Evolutionary conservation across 2,888 invertebrate species (phyloP).

Genomic region (Stictocephala bisonia): DNA sequence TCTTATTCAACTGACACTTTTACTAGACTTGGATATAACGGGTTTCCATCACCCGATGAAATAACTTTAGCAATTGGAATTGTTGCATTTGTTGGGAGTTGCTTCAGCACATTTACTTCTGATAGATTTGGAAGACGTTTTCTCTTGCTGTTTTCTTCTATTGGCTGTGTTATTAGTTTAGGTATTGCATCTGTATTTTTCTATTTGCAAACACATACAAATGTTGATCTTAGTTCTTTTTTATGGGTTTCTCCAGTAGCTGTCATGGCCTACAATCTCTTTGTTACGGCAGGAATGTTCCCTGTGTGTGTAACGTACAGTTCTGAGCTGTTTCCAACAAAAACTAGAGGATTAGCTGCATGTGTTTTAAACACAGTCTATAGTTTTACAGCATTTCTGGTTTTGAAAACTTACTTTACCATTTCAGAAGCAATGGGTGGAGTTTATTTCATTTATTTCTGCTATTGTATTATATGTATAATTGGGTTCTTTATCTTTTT

Average conservation of each 20-base stretch:
- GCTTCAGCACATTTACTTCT: not conserved
- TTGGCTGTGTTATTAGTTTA: constrained; percentile 10
- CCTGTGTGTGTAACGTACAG: constrained; percentile 39
- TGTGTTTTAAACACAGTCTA: constrained; percentile 6
- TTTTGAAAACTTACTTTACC: constrained; percentile 8
- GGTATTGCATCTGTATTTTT: not conserved
- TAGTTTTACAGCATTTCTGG: not conserved
- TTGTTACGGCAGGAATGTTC: constrained; percentile 23
- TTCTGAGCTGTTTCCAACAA: constrained; percentile 37
- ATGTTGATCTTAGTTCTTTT: not conserved
- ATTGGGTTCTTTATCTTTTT: not conserved
- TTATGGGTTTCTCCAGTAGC: constrained; percentile 14
- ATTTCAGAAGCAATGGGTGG: not conserved
- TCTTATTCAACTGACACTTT: constrained; percentile 42
- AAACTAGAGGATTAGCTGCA: constrained; percentile 21
- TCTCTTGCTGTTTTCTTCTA: not conserved
- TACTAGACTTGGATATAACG: not conserved
- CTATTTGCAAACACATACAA: not conserved
- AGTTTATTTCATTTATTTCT: not conserved
- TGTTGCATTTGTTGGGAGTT: constrained; percentile 1
- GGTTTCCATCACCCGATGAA: constrained; percentile 6
- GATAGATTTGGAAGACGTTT: constrained; percentile 22
- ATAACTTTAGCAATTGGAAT: constrained; percentile 36
- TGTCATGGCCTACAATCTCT: not conserved
- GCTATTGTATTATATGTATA: not conserved